phyloP scores from a whole-genome alignment of 2,113 vertebrate species.

The Phalacrocorax brasilianus region DNA sequence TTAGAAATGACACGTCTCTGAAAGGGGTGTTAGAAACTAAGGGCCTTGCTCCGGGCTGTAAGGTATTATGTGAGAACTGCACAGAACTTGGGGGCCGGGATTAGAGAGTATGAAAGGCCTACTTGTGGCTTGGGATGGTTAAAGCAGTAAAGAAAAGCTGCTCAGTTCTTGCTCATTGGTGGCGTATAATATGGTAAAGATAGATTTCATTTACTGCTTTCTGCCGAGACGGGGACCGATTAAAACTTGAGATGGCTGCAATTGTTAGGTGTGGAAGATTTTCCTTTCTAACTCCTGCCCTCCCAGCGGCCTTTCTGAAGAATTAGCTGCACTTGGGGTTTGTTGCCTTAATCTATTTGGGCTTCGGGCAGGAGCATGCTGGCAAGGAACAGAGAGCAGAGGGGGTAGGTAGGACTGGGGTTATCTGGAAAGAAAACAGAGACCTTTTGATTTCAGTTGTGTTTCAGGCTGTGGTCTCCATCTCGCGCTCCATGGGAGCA shows the following conservation, averaged over 20 bases:
- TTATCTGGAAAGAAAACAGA: slow-evolving; percentile 74
- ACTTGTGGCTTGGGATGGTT: slow-evolving; percentile 72
- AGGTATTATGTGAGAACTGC: slow-evolving; percentile 77
- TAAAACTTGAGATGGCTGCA: slow-evolving; percentile 57
- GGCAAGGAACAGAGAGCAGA: slow-evolving; percentile 58
- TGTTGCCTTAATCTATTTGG: slow-evolving; percentile 70
- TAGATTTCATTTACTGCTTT: slow-evolving; percentile 73
- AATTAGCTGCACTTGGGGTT: slow-evolving; percentile 62
- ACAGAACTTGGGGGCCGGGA: slow-evolving; percentile 76
- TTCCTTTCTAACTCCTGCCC: slow-evolving; percentile 75
- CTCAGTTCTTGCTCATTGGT: slow-evolving; percentile 84
- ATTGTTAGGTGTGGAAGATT: slow-evolving; percentile 59
- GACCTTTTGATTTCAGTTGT: slow-evolving; percentile 70
- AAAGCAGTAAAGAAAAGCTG: slow-evolving; percentile 72
- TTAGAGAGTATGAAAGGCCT: slow-evolving; percentile 77
- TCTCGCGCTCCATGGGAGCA: slow-evolving; percentile 16
- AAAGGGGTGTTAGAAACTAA: slow-evolving; percentile 75
- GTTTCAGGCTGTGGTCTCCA: slow-evolving; percentile 31
- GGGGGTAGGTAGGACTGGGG: slow-evolving; percentile 55
- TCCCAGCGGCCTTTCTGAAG: slow-evolving; percentile 58
- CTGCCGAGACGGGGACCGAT: slow-evolving; percentile 56
- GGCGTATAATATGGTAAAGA: slow-evolving; percentile 76
- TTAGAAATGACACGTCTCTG: slow-evolving; percentile 81
- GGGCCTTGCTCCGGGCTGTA: slow-evolving; percentile 77
- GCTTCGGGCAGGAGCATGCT: slow-evolving; percentile 67